Conservation (phyloP, 2,888 invertebrate genomes). For the Rhingia campestris region DNA sequence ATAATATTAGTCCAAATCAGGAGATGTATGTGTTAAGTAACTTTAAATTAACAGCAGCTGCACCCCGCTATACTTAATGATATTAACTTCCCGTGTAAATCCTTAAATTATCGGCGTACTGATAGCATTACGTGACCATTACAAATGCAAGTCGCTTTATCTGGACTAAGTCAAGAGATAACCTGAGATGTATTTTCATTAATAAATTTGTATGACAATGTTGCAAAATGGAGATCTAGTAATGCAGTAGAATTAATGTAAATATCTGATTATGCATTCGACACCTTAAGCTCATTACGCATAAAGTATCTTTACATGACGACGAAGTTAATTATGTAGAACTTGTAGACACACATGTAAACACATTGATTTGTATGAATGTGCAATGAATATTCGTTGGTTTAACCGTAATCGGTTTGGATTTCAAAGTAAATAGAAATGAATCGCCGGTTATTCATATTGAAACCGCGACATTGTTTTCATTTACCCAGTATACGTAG, state of each 20-base stretch:
- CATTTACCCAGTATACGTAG: not conserved
- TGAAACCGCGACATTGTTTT: not conserved
- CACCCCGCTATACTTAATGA: no score
- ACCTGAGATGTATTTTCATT: not conserved
- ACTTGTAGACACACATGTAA: no score
- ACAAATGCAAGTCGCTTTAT: no score
- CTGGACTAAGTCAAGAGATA: not conserved
- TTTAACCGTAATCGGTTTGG: not conserved
- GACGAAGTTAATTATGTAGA: constrained; percentile 5
- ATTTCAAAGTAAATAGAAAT: not conserved
- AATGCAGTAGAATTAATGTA: constrained; percentile 17
- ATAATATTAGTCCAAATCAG: no score
- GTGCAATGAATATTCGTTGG: not conserved
- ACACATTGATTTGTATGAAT: not conserved
- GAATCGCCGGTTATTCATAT: not conserved
- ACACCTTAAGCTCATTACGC: constrained; percentile 22
- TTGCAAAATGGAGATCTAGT: not conserved
- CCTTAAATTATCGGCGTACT: no score
- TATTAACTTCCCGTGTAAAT: no score
- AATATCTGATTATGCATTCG: constrained; percentile 22
- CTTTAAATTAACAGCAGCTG: no score
- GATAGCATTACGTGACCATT: no score
- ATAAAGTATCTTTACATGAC: constrained; percentile 2
- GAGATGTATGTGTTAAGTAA: no score
- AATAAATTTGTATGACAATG: constrained; percentile 9